Base-by-base conservation (phyloP, 2,888 invertebrate species). In the Platycheirus albimanus region DNA sequence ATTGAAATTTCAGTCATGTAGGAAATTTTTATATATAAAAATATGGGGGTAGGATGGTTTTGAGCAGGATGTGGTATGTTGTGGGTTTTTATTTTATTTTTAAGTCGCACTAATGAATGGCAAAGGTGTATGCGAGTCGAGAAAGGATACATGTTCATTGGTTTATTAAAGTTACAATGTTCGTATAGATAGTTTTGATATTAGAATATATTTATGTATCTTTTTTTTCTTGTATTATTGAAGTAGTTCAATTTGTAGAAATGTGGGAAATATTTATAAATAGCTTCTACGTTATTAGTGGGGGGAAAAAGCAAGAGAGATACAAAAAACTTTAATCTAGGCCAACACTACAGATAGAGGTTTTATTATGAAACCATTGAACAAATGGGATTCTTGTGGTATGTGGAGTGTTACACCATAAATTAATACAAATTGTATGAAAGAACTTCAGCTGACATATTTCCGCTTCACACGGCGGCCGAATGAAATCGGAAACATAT, bases 1-100 rank as follows among this genome's bases (percentile, higher is more conserved):
- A 77, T 76, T 58, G 79, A 75, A 79, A 76, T 80, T 64, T 64
- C 69, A 76, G 64, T 70, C 76, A 80, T 76, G 69, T 56, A 47
- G 41, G 56, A 45, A 41, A 41, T 56, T 36, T 20, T 20, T 54
- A 6, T 33, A 13, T 56, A n/a, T 28, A 19, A 54, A 30, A 43
- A 52, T 10, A 52, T 2, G 17, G 5, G 6, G 30, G 49, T 30
- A 17, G 10, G 17, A 15, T 45, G n/a, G n/a, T n/a, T n/a, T n/a
- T 56, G 56, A 47, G 36, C 43, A 63, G 38, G 56, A 71, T 56
- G 24, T 58, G 54, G 19, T 45, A 63, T 20, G n/a, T 19, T 52
- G 58, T 51, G 19, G 54, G 52, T 24, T 71, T 64, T 64, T 24
- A 43, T 45, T 61, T 61, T 61, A 33, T 52, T 30, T 33, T 17